These are phyloP conservation scores for Barypeithes pellucidus DNA, from an alignment of 2,888 invertebrate species.

Conservation along the genomic window DNA sequence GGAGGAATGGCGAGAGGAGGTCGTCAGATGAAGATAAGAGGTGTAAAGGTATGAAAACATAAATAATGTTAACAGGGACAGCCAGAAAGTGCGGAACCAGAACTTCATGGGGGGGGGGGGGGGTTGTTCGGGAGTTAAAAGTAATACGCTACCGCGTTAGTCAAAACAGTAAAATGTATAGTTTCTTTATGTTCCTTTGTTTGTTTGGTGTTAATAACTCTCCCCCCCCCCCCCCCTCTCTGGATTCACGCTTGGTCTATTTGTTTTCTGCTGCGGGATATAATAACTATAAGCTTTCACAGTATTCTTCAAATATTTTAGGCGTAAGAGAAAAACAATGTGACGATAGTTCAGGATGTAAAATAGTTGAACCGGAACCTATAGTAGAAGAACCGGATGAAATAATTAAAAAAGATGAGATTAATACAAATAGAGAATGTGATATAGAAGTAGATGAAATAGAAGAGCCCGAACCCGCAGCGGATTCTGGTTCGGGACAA, in stretches of 20 bases:
- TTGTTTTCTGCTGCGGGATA: no score
- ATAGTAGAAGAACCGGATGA: slow-evolving; percentile 46
- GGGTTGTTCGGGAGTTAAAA: no score
- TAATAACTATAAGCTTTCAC: no score
- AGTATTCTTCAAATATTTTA: slow-evolving; percentile 26
- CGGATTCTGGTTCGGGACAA: slow-evolving; percentile 59
- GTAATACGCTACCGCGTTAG: no score
- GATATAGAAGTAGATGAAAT: slow-evolving; percentile 58
- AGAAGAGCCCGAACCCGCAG: slow-evolving; percentile 75
- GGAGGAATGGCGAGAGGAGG: slow-evolving; percentile 10
- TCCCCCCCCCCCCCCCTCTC: no score
- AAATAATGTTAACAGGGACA: no score
- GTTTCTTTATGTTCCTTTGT: no score
- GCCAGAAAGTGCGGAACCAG: no score
- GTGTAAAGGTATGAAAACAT: slow-evolving; percentile 16
- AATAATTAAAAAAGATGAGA: slow-evolving; percentile 19
- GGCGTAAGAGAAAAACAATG: slow-evolving; percentile 46
- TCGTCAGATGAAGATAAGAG: neutral
- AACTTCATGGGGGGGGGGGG: no score
- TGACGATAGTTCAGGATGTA: neutral
- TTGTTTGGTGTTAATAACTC: no score
- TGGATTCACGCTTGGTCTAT: no score
- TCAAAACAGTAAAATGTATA: slow-evolving; percentile 42
- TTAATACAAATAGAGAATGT: slow-evolving; percentile 39
- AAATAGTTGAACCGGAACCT: slow-evolving; percentile 44